A percentile compares a stretch with the other conserved stretches of the same genome.
phyloP scores from a whole-genome alignment of 2,888 invertebrate species.

The Gortyna flavago region DNA sequence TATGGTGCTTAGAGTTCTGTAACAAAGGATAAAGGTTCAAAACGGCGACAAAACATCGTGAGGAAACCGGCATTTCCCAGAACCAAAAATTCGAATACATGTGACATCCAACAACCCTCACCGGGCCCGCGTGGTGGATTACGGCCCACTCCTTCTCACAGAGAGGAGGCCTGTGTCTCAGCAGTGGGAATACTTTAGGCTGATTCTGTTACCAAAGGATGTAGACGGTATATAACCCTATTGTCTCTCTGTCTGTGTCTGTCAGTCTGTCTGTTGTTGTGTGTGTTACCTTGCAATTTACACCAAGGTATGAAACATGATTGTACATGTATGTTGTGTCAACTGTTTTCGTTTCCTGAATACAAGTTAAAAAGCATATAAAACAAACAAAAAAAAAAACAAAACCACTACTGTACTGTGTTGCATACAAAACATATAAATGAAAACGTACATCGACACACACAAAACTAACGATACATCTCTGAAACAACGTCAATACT shows the following conservation, averaged over 20 bases:
- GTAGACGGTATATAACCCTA: neutral
- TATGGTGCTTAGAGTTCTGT: neutral
- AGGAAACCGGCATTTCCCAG: neutral
- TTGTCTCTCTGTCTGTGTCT: neutral
- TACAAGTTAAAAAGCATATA: too few relatives aligned
- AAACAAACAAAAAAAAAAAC: too few relatives aligned
- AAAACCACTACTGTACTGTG: too few relatives aligned
- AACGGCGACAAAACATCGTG: neutral
- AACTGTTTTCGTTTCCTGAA: neutral
- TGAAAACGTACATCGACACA: neutral
- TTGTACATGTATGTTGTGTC: neutral
- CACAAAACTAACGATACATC: neutral
- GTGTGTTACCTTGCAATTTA: neutral
- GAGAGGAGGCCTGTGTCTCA: too few relatives aligned
- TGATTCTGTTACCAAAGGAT: neutral
- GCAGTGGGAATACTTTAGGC: neutral
- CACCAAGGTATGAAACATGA: neutral
- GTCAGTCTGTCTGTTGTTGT: neutral
- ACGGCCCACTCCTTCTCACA: too few relatives aligned
- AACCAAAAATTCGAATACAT: neutral
- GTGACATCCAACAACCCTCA: neutral
- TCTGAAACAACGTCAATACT: neutral
- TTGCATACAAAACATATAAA: neutral
- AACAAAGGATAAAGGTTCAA: neutral
- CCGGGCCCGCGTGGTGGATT: too few relatives aligned